These are phyloP conservation scores for Drosophila subquinaria DNA, from an alignment of 2,888 invertebrate species.

Conservation along the genomic window DNA sequence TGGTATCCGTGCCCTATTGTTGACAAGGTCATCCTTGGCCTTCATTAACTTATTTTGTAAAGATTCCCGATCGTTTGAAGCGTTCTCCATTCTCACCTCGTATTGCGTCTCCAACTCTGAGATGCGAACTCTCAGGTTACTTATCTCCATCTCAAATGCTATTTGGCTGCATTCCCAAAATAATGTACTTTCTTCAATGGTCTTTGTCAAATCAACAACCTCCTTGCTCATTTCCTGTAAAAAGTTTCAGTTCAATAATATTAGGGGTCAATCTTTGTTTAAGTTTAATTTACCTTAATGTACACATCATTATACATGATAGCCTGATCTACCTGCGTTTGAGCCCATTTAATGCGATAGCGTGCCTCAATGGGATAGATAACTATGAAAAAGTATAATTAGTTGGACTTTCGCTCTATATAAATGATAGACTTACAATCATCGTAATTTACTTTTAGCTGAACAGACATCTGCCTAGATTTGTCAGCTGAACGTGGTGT, in stretches of 20 bases:
- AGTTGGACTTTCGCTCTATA: rapidly evolving
- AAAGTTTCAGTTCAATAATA: not conserved
- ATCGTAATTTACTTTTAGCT: not conserved
- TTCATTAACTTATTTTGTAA: constrained; percentile 38
- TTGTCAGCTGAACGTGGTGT: constrained; percentile 13
- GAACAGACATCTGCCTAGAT: not conserved
- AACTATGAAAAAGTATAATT: constrained; percentile 8
- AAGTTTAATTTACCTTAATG: constrained; percentile 22
- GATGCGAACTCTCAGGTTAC: constrained; percentile 24
- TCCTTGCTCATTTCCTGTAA: constrained; percentile 21
- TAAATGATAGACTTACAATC: constrained; percentile 40
- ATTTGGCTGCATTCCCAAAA: constrained; percentile 17
- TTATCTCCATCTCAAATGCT: constrained; percentile 32
- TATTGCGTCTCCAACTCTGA: constrained; percentile 23
- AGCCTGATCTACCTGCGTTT: constrained; percentile 43
- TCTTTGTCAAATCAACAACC: constrained; percentile 10
- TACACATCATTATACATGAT: not conserved
- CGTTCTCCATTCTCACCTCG: constrained; percentile 35
- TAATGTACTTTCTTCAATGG: not conserved
- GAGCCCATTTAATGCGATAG: constrained; percentile 42
- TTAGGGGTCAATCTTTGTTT: not conserved
- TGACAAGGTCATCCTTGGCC: constrained; percentile 47
- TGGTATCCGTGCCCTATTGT: constrained; percentile 19
- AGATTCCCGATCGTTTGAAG: constrained; percentile 22
- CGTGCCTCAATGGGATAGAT: constrained; percentile 53